Percentiles rank a stretch among this genome's conserved stretches.
These are phyloP conservation scores for Anolis carolinensis DNA, from an alignment of 2,113 vertebrate species.

Conservation along the genomic window DNA sequence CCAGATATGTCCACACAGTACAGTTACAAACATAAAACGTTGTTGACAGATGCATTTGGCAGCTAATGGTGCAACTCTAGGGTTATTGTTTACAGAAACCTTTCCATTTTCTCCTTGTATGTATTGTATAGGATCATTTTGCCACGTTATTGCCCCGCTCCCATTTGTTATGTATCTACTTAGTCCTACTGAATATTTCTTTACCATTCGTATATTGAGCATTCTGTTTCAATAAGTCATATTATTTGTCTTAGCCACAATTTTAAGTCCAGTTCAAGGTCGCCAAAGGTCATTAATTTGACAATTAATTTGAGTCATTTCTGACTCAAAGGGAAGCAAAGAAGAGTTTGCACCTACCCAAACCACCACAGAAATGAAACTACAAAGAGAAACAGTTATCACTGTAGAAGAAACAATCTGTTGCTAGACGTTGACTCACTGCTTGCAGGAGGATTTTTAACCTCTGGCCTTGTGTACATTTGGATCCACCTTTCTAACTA, in stretches of 20 bases:
- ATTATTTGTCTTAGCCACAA: no score
- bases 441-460: slow-evolving; percentile 26
- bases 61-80: no score
- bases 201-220: not conserved
- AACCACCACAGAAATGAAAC: slow-evolving; percentile 37
- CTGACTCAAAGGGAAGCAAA: not conserved
- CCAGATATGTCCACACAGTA: not conserved
- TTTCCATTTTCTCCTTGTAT: not conserved
- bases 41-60: not conserved
- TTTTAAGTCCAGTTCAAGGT: not conserved
- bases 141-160: not conserved
- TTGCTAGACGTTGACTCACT: slow-evolving; percentile 47
- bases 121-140: not conserved
- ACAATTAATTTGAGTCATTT: not conserved
- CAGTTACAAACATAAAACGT: not conserved
- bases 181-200: not conserved
- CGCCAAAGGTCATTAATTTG: not conserved
- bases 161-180: not conserved
- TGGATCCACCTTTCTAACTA: slow-evolving; percentile 54
- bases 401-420: slow-evolving; percentile 45
- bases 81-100: not conserved
- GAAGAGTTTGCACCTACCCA: no score
- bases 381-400: slow-evolving; percentile 39
- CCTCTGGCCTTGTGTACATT: slow-evolving; percentile 12
- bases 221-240: not conserved